Conservation (phyloP, 2,888 invertebrate genomes). For the Troglohyphantes excavatus region DNA sequence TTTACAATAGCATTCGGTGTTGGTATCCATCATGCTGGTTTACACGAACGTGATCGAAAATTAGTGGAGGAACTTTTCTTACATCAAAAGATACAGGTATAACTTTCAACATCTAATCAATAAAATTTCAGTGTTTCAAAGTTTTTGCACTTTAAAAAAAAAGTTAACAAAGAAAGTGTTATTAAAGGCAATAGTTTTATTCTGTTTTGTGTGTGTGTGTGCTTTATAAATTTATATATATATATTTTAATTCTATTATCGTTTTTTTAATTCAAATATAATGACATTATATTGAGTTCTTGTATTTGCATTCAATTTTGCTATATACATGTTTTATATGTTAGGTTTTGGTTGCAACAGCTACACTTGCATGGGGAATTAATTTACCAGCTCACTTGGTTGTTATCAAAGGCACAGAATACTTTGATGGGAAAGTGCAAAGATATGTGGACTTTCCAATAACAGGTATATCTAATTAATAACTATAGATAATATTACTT, state of each 20-base stretch:
- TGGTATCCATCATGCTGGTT: conserved; percentile 98
- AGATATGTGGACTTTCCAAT: conserved; percentile 99
- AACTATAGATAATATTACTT: no score
- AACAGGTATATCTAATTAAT: conserved; percentile 86
- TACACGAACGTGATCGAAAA: conserved; percentile 94
- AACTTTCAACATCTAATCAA: no score
- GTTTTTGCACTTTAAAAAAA: no score
- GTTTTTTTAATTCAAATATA: no score
- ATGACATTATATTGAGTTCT: no score
- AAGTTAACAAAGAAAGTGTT: no score
- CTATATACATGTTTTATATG: conserved; percentile 45
- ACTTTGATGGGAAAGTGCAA: conserved; percentile 97
- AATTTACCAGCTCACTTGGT: conserved; percentile 99
- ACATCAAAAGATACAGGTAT: conserved; percentile 95
- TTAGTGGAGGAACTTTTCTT: conserved; percentile 96
- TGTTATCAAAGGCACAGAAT: conserved; percentile 99
- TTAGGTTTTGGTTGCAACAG: conserved; percentile 95
- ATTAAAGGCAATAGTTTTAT: no score
- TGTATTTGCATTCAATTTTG: neutral
- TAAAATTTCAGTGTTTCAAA: no score
- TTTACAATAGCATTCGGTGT: conserved; percentile 97
- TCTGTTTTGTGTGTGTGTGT: no score
- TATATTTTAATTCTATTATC: no score
- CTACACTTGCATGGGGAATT: conserved; percentile 99
- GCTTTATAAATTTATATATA: no score